Conservation (phyloP, 2,797 vertebrate species). For the Emydoidea blandingii region DNA sequence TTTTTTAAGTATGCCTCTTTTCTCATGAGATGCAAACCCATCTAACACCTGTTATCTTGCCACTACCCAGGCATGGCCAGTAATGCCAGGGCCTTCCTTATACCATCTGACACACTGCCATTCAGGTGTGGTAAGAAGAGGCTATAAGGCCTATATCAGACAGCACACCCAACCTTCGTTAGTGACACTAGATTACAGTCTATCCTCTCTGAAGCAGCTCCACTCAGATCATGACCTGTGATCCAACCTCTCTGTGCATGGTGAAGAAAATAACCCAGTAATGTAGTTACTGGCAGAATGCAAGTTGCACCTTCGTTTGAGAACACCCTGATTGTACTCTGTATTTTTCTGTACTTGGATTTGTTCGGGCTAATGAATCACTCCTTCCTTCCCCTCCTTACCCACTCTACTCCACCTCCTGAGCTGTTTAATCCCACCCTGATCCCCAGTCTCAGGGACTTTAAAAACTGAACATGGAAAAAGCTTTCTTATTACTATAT, state of each 20-base stretch:
- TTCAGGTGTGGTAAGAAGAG: neutral
- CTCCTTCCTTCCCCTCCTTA: neutral
- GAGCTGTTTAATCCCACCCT: neutral
- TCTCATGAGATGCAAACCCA: no score
- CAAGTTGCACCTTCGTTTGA: neutral
- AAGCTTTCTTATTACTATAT: neutral
- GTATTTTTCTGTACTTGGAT: neutral
- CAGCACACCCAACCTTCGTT: neutral
- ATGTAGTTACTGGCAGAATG: neutral
- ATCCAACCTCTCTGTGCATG: neutral
- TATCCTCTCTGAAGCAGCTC: neutral
- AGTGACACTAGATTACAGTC: neutral
- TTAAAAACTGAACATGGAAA: neutral
- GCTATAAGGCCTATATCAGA: neutral
- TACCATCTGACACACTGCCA: neutral
- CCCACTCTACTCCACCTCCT: neutral
- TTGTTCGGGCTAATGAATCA: neutral
- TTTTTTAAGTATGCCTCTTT: neutral
- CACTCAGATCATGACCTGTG: no score
- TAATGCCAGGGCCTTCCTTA: neutral
- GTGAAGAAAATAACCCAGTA: neutral
- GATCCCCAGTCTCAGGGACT: neutral
- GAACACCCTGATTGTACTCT: conserved; percentile 9
- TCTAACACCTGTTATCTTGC: neutral
- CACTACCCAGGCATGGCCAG: neutral